Conservation (phyloP, 1,140 invertebrate species). For the Drosophila melanica region DNA sequence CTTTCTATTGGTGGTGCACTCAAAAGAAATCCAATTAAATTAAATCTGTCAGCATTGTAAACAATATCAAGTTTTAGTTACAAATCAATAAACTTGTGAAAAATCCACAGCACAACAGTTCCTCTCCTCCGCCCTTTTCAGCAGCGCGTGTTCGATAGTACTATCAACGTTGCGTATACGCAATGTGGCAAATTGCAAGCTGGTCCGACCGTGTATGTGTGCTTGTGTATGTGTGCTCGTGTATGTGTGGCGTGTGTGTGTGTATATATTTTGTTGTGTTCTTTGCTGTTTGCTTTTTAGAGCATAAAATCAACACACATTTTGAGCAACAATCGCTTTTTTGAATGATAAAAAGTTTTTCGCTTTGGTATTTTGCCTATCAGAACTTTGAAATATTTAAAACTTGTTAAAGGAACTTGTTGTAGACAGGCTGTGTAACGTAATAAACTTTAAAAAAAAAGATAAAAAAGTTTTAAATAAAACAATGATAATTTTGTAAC, state of each 20-base stretch:
- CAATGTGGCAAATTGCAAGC: constrained; percentile 39
- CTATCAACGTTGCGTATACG: constrained; percentile 58
- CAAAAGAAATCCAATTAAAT: constrained; percentile 69
- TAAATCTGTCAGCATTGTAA: constrained; percentile 46
- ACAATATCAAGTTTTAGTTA: constrained; percentile 62
- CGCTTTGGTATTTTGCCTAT: neutral
- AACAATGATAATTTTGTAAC: too few species aligned
- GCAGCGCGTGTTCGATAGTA: neutral
- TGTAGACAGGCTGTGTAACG: too few species aligned
- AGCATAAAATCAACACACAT: constrained; percentile 5
- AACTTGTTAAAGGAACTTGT: neutral
- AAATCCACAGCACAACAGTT: constrained; percentile 1
- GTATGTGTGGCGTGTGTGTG: neutral
- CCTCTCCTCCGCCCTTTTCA: neutral
- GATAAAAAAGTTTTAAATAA: too few species aligned
- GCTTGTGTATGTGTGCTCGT: neutral
- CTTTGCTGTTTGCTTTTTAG: constrained; percentile 13
- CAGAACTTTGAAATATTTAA: neutral
- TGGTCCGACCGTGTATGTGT: neutral
- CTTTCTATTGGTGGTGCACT: constrained; percentile 22
- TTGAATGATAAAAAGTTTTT: neutral
- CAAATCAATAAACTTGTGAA: constrained; percentile 65
- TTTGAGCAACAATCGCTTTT: constrained; percentile 3
- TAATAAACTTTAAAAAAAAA: too few species aligned
- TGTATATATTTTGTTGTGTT: neutral